Percentiles rank a stretch among this genome's conserved stretches.
phyloP scores from a whole-genome alignment of 2,113 vertebrate genomes.

The Colossoma macropomum region DNA sequence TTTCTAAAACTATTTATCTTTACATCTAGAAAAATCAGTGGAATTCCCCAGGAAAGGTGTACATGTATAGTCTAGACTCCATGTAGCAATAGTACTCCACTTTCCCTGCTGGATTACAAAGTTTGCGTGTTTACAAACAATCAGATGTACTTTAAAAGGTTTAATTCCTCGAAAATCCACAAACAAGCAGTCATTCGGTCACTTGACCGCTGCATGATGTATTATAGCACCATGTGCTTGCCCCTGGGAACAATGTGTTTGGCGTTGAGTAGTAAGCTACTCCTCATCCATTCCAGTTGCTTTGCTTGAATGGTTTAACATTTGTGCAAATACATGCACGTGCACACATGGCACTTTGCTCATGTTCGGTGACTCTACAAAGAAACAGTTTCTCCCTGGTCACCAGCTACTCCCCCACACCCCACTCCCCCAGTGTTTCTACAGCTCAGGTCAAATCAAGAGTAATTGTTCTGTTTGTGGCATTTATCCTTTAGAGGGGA shows the following conservation, averaged over 20 bases:
- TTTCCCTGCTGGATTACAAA: neutral
- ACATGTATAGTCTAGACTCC: too few species aligned
- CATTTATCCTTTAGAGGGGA: slow-evolving; percentile 3
- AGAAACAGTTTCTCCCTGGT: neutral
- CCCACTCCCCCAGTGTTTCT: neutral
- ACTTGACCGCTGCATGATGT: slow-evolving; percentile 4
- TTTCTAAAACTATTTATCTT: too few species aligned
- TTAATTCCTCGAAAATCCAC: neutral
- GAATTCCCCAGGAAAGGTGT: too few species aligned
- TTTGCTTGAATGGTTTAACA: neutral
- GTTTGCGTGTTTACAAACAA: neutral
- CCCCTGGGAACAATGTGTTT: neutral
- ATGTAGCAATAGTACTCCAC: neutral
- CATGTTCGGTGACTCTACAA: slow-evolving; percentile 2
- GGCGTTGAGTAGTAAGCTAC: neutral
- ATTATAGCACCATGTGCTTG: neutral
- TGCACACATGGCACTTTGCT: neutral
- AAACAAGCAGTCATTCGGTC: neutral
- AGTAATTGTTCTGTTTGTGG: slow-evolving; percentile 19
- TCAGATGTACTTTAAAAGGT: neutral
- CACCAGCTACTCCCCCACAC: neutral
- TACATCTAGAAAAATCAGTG: too few species aligned
- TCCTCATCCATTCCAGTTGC: neutral
- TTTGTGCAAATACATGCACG: neutral
- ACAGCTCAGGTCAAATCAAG: neutral